A percentile compares a stretch with the other conserved stretches of the same genome.
Conservation (phyloP, 2,797 vertebrate species). For the Mareca penelope region DNA sequence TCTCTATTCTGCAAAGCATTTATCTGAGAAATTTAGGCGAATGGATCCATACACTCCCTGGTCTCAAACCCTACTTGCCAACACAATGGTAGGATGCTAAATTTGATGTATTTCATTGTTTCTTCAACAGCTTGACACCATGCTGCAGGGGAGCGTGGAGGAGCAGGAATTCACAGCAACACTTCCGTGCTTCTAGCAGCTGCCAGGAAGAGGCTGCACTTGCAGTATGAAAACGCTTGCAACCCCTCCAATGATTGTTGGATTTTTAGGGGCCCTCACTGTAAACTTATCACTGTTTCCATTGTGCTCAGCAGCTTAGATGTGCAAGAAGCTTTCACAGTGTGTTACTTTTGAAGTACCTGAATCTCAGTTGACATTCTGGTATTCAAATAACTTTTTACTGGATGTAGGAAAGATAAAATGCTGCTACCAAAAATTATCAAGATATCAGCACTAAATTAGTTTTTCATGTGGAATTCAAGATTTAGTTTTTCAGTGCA, state of each 20-base stretch:
- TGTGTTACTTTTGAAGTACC: not conserved
- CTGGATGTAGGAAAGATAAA: not conserved
- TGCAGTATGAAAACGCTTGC: not conserved
- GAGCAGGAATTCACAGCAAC: not conserved
- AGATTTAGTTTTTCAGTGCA: not conserved
- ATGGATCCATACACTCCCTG: not conserved
- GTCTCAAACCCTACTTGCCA: not conserved
- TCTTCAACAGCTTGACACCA: not conserved
- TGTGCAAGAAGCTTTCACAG: not conserved
- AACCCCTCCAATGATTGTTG: not conserved
- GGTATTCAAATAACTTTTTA: not conserved
- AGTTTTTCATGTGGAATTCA: not conserved
- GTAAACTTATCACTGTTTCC: not conserved
- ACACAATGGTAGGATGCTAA: not conserved
- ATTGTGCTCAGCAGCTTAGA: not conserved
- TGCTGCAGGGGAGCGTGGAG: rapidly evolving
- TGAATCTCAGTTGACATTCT: not conserved
- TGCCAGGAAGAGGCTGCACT: not conserved
- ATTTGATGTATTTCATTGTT: not conserved
- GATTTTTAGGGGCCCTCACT: not conserved
- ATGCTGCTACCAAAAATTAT: not conserved
- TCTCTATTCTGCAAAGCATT: not conserved
- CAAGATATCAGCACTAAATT: not conserved
- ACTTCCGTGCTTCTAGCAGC: not conserved
- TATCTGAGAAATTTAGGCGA: not conserved